Evolutionary conservation across 2,888 invertebrate genomes (phyloP).

Genomic region (Synergus umbraculus): DNA sequence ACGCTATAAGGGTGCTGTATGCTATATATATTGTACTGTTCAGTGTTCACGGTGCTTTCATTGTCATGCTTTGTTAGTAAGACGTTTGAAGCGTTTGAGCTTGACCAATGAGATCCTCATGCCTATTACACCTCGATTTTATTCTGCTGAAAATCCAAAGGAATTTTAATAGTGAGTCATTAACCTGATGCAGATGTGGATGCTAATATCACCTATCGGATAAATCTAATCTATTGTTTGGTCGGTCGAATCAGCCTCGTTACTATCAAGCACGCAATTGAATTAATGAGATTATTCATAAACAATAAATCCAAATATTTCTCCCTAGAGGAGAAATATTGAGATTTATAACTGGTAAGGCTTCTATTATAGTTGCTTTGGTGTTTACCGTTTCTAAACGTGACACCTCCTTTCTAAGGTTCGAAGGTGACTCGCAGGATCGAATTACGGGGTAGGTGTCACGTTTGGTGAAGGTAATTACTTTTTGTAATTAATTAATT

Average conservation of each 20-base stretch:
- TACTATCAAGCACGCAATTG: constrained; percentile 13
- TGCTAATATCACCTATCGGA: not conserved
- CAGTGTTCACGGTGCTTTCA: constrained; percentile 21
- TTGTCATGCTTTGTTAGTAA: constrained; percentile 32
- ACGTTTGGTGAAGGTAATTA: no score
- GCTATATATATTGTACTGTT: not conserved
- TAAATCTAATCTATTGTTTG: constrained; percentile 7
- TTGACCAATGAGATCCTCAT: constrained; percentile 8
- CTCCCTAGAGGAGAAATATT: not conserved
- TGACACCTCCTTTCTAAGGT: no score
- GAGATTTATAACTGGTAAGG: no score
- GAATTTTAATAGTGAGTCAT: not conserved
- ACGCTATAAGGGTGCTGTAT: constrained; percentile 7
- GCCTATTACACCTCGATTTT: not conserved
- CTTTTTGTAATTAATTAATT: no score
- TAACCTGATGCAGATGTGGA: not conserved
- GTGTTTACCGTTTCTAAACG: not conserved
- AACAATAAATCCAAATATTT: not conserved
- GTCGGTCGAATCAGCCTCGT: constrained; percentile 5
- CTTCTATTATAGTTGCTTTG: not conserved
- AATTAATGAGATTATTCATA: constrained; percentile 17
- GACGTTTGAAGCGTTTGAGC: constrained; percentile 10
- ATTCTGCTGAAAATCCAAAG: not conserved
- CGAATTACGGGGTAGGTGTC: no score
- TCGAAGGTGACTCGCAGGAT: no score